Evolutionary conservation across 2,797 vertebrate species (phyloP), one percentile per base, ranked within the genome.

Genomic region (Potorous gilbertii): DNA sequence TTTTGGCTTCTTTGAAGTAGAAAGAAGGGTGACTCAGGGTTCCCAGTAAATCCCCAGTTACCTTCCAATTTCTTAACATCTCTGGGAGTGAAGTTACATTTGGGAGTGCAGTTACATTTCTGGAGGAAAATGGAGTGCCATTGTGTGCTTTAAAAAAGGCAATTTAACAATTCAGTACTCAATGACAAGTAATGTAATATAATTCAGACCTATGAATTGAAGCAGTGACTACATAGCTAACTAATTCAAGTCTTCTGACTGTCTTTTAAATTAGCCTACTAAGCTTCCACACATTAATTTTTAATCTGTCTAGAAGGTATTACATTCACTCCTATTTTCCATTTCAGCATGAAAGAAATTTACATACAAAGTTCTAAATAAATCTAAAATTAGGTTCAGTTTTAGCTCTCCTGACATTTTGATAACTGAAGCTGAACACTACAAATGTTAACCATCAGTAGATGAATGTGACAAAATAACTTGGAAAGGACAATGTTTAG

Each of bases 341-440:
- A 95, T 95, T 93, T 93, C 34, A 96, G 97, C 93, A 40, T 55
- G 95, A 93, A 97, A 94, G 50, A 97, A 93, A 96, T 94, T 94
- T 54, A 96, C 14, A 91, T n/a, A 93, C 0, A 90, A 87, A 12
- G 40, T 93, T 93, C 66, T 97, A 97, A 97, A 96, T 92, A 95
- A 74, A 93, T 66, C 40, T 93, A 96, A 92, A 92, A 92, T 93
- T 91, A 97, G 96, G 93, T 92, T 89, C 94, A 94, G 27, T 91
- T 90, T 89, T 55, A 74, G 95, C 10, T 94, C 12, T 97, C 14
- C 34, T 95, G 93, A 28, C 54, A 74, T 92, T 56, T 97, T 91
- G 34, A 91, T 40, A 40, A 94, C 96, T 94, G 89, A 93, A 93
- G 13, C 91, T 56, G 94, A 95, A 74, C 91, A 90, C 56, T 9